phyloP scores from a whole-genome alignment of 2,113 vertebrate species.

The Cromileptes altivelis region DNA sequence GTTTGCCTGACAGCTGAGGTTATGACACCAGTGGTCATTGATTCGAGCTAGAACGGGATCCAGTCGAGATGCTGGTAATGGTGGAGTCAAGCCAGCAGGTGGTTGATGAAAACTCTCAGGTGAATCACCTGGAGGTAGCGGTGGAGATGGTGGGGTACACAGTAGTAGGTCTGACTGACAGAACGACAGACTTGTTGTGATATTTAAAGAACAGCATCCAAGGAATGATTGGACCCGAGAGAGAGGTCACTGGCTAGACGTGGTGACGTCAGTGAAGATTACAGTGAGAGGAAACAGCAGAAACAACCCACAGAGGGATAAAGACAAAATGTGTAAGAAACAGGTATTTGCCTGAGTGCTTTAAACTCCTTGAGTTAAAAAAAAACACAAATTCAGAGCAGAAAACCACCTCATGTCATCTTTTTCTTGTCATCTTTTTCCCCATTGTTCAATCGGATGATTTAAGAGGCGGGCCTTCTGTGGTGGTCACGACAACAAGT shows the following conservation, averaged over 20 bases:
- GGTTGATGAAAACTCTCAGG: slow-evolving; percentile 21
- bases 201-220: not conserved
- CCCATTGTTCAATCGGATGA: too few relatives aligned
- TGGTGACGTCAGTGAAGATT: not conserved
- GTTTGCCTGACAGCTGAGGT: not conserved
- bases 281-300: not conserved
- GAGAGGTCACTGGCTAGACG: not conserved
- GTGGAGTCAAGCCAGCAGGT: not conserved
- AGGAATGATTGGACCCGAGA: not conserved
- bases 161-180: not conserved
- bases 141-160: not conserved
- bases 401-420: too few relatives aligned
- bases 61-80: not conserved
- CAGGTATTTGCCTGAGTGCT: too few relatives aligned
- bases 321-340: not conserved
- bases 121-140: not conserved
- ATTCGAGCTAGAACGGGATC: not conserved
- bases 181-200: not conserved
- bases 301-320: not conserved
- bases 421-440: too few relatives aligned
- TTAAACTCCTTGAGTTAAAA: too few relatives aligned
- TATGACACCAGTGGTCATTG: not conserved
- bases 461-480: too few relatives aligned
- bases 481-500: too few relatives aligned
- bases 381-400: too few relatives aligned